A percentile compares a stretch with the other conserved stretches of the same genome.
These are phyloP conservation scores for Grapholita molesta DNA, from an alignment of 1,140 invertebrate species.

Conservation along the genomic window DNA sequence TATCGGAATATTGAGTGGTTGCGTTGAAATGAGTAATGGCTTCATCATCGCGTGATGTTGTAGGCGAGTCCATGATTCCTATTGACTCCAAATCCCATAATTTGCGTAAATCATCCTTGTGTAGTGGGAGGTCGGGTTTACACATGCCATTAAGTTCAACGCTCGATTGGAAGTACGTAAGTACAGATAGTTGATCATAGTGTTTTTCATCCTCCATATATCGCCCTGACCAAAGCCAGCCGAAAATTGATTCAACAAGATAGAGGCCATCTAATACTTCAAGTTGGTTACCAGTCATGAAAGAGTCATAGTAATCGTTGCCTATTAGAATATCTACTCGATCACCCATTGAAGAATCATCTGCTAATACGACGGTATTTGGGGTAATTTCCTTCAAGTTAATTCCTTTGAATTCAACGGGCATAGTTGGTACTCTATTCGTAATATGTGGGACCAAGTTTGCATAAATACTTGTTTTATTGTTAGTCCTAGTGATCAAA, in stretches of 20 bases:
- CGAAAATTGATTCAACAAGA: slow-evolving; percentile 1
- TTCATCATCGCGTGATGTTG: not conserved
- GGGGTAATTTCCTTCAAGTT: not conserved
- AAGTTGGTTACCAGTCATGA: not conserved
- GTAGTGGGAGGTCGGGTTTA: not conserved
- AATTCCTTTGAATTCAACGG: not conserved
- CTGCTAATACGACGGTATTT: not conserved
- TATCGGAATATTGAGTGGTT: not conserved
- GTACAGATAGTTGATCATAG: not conserved
- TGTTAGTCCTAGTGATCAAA: not conserved
- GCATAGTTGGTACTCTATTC: not conserved
- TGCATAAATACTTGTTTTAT: not conserved
- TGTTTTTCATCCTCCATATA: not conserved
- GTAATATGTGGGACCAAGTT: slow-evolving; percentile 5
- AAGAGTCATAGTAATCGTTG: slow-evolving; percentile 19
- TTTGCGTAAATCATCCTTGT: not conserved
- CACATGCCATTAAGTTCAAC: not conserved
- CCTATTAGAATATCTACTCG: slow-evolving; percentile 16
- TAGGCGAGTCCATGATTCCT: slow-evolving; percentile 4
- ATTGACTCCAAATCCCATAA: slow-evolving; percentile 17
- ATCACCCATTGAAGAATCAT: slow-evolving; percentile 8
- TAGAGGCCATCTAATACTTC: not conserved
- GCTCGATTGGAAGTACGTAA: not conserved
- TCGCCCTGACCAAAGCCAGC: not conserved
- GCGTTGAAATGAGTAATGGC: not conserved